Base-by-base conservation (phyloP, 1,140 invertebrate species). In the Aricia agestis region DNA sequence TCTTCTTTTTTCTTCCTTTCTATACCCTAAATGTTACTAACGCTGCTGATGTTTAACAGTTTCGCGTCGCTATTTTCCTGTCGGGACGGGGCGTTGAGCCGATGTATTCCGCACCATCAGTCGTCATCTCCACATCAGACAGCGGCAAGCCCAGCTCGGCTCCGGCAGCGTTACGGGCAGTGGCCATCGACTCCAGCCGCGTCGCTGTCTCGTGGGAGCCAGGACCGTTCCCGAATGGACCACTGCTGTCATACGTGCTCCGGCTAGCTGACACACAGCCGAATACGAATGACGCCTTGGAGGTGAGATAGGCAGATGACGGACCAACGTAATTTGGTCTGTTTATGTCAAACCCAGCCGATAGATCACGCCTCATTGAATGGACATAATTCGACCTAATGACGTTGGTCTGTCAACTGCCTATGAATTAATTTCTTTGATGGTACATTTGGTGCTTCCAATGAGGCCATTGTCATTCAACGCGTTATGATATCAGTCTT, bases 171-270 rank as follows among this genome's bases (percentile, higher is more conserved):
- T 93, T 97, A 72, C 94, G 95, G 75, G 93, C 96, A n/a, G 93
- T 95, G 36, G 95, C 97, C 0, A 93, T 97, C 42, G 97, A 98
- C 83, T 94, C 95, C n/a, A 95, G 94, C 73, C 94, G 97, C 74
- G 95, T 98, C 32, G 96, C 96, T 70, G 93, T 98, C 13, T 96
- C 95, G 75, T 98, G 97, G 97, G 94, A 95, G 86, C 95, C 96
- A 6, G 97, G 97, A 13, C 93, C 94, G 11, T 97, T 97, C 82
- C 95, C 95, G 25, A 98, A 98, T 87, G 97, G 97, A 69, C 96
- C 96, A 72, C 92, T 98, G 74, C 94, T 97, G 63, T 96, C 96
- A 61, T 98, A 98, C 92, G 94, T 96, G 67, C 90, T 98, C 63
- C 93, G 95, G 78, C 93, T 96, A 19, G 92, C 93, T 59, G 93